phyloP scores from a whole-genome alignment of 2,888 invertebrate genomes.

The Plagiodera versicolora region DNA sequence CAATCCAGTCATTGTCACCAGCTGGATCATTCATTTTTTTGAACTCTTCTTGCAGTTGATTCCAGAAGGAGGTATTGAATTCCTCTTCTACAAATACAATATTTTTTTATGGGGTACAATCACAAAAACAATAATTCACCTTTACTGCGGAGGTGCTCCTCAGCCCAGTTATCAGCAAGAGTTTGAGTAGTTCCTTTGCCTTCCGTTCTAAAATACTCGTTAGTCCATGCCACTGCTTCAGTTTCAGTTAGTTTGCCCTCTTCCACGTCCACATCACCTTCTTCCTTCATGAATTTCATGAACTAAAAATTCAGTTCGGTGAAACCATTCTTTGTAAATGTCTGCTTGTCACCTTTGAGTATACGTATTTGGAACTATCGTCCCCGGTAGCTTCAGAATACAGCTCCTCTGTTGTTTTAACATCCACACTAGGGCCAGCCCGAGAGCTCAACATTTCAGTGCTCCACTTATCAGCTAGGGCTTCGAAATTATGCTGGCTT shows the following conservation, averaged over 20 bases:
- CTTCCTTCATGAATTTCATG: slow-evolving; percentile 81
- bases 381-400: slow-evolving; percentile 56
- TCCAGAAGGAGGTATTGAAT: slow-evolving; percentile 66
- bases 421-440: slow-evolving; percentile 47
- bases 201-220: slow-evolving; percentile 51
- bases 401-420: slow-evolving; percentile 62
- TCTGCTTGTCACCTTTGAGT: slow-evolving; percentile 61
- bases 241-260: slow-evolving; percentile 52
- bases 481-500: slow-evolving; percentile 45
- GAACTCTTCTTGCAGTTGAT: slow-evolving; percentile 74
- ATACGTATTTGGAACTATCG: slow-evolving; percentile 70
- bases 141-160: slow-evolving; percentile 45
- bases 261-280: slow-evolving; percentile 65
- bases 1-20: slow-evolving; percentile 70
- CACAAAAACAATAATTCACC: slow-evolving; percentile 18
- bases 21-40: slow-evolving; percentile 72
- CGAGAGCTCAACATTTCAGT: slow-evolving; percentile 60
- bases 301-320: slow-evolving; percentile 59
- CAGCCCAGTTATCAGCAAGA: slow-evolving; percentile 48
- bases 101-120: neutral
- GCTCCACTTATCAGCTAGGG: slow-evolving; percentile 64
- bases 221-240: slow-evolving; percentile 56
- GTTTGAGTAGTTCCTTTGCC: slow-evolving; percentile 40
- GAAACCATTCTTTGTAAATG: neutral
- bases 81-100: slow-evolving; percentile 47